Base-by-base conservation (phyloP, 2,113 vertebrate genomes). In the Clarias gariepinus region DNA sequence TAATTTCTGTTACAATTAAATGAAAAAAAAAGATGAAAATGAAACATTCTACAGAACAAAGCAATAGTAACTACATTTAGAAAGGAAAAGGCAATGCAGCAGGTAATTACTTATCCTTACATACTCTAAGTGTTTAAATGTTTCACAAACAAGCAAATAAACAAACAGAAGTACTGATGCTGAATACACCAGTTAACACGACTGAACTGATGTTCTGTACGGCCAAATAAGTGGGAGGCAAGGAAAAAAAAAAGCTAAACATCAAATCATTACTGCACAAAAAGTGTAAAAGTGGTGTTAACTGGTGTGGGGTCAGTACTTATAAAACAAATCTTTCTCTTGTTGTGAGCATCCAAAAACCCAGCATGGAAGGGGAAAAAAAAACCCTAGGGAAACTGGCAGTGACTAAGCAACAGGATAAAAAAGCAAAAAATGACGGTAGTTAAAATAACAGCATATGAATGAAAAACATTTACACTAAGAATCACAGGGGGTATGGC, bases 161-260 rank as follows among this genome's bases (percentile, higher is more conserved):
- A 82, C 89, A 92, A 73, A 15, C 2, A 5, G 8, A 83, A 89
- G 89, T 81, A 61, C 85, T 55, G 82, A 79, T 36, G 84, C 83
- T 68, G 77, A 84, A 89, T 28, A 85, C 60, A 85, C 47, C 84
- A 85, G 74, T 85, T 79, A 85, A 85, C 68, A 36, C 12, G 2
- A 66, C 47, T 21, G 28, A 19, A 21, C 47, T 30, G 2, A 63
- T 64, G 11, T 28, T 30, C 21, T 23, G 13, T 63, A 87, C 2
- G 18, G 41, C 15, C 21, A 57, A 88, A 81, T 33, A 15, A n/a
- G 25, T 28, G 28, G 0, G 89, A 85, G 1, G 6, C 47, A 8
- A 47, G 47, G 47, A 47, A 47, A 47, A 0, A 47, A 47, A 8
- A 47, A 5, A 57, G 8, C 21, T 28, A 19, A 79, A 33, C n/a